Evolutionary conservation across 1,140 invertebrate genomes (phyloP), one percentile per base, ranked within the genome.

Genomic region (Drosophila varians): DNA sequence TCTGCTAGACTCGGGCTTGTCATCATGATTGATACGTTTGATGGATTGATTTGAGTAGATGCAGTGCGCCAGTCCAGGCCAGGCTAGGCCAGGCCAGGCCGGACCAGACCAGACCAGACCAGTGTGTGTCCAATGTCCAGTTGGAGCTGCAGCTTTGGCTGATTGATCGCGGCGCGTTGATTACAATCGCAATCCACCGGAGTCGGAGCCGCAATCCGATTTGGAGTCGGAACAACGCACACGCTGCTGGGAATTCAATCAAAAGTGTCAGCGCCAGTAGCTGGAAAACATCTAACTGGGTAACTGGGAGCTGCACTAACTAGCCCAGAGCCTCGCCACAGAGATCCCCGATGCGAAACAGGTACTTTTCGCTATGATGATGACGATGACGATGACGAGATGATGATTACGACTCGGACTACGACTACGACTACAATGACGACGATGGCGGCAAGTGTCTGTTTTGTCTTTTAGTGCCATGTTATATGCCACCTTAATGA

Each of bases 21-120:
- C 88, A 90, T 90, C 87, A 73, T 90, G 88, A 90, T 90, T 90
- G 88, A 90, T 90, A 83, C 88, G 87, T 88, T 90, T 90, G 88
- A 87, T 87, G 77, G 82, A 90, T 90, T 90, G 88, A 90, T 90
- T 90, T 72, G 77, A 77, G 55, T 75, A 54, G 62, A 47, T 76
- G 54, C 61, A 43, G 54, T 74, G 72, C 45, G 45, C 26, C 47
- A 14, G 7, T 38, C 36, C 36, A 16, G 56, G 4, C 28, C 28
- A 31, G 28, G 4, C 28, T 4, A 9, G 26, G 8, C 6, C 8
- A 8, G 3, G 26, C 8, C 26, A 38, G 7, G 4, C 36, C 36
- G 7, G 56, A 11, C 28, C 28, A 31, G 28, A 11, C 28, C 9
- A 9, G 26, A 9, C 6, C 8, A 8, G 3, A 8, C 8, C 26